These are phyloP conservation scores for Sarcophaga bullata DNA, from an alignment of 1,140 invertebrate genomes.

Conservation along the genomic window DNA sequence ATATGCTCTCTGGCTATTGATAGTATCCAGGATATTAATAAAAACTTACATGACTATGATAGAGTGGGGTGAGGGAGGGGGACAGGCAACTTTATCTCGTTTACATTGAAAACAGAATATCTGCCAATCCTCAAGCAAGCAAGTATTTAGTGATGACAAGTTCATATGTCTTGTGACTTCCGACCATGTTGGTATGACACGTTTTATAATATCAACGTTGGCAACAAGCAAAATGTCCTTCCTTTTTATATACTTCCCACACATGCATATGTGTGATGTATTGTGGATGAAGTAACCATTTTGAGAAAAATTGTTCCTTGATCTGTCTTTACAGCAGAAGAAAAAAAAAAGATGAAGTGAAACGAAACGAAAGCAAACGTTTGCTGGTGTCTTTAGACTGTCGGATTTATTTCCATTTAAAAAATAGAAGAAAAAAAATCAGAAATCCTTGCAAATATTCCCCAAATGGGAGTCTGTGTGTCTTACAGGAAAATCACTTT, in stretches of 20 bases:
- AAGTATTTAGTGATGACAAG: conserved; percentile 40
- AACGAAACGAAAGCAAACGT: no score
- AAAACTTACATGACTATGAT: neutral
- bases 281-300: no score
- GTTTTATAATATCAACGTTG: conserved; percentile 13
- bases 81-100: no score
- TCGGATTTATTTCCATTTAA: conserved; percentile 25
- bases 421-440: no score
- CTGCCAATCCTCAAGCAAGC: neutral
- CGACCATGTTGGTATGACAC: conserved; percentile 40
- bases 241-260: neutral
- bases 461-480: conserved; percentile 21
- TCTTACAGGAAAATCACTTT: conserved; percentile 44
- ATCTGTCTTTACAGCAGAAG: neutral
- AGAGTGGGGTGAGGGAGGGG: no score
- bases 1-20: neutral
- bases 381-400: conserved; percentile 11
- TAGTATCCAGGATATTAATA: conserved; percentile 20
- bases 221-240: neutral
- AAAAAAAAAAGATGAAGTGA: no score
- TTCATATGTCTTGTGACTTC: conserved; percentile 48
- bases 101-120: neutral
- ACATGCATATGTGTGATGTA: neutral
- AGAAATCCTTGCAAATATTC: neutral
- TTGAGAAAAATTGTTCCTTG: no score